These are phyloP conservation scores for Falcaria lacertinaria DNA, from an alignment of 2,888 invertebrate genomes.

Conservation along the genomic window DNA sequence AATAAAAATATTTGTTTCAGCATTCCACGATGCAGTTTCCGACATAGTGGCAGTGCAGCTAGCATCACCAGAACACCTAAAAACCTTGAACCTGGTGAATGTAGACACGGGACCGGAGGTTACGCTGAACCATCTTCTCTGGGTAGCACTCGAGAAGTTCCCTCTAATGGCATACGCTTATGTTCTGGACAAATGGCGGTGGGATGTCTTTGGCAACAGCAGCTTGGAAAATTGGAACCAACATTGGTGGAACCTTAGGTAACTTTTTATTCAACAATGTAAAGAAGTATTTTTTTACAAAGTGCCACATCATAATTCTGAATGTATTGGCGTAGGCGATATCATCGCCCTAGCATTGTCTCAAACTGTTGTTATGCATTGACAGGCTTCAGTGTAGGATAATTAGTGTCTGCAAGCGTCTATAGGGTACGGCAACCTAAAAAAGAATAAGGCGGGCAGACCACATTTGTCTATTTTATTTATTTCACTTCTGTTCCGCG, in stretches of 20 bases:
- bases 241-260: conserved; percentile 73
- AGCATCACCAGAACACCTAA: conserved; percentile 71
- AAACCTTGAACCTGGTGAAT: conserved; percentile 58
- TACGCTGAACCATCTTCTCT: conserved; percentile 59
- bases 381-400: too few species aligned
- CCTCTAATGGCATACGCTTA: conserved; percentile 69
- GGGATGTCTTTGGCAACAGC: conserved; percentile 62
- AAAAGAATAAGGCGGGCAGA: too few species aligned
- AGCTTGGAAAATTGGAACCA: conserved; percentile 60
- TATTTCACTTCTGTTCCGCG: too few species aligned
- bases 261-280: conserved; percentile 1
- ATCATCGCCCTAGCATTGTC: too few species aligned
- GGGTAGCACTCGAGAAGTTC: conserved; percentile 66
- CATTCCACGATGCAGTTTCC: conserved; percentile 83
- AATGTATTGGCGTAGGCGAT: too few species aligned
- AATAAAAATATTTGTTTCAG: too few species aligned
- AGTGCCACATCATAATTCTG: too few species aligned
- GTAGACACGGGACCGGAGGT: conserved; percentile 53
- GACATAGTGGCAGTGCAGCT: conserved; percentile 81
- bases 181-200: conserved; percentile 67
- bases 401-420: too few species aligned
- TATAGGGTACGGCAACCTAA: too few species aligned
- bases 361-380: too few species aligned
- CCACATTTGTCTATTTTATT: too few species aligned
- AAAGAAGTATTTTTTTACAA: not conserved